Base-by-base conservation (phyloP, 2,797 vertebrate genomes). In the Sphaeramia orbicularis region DNA sequence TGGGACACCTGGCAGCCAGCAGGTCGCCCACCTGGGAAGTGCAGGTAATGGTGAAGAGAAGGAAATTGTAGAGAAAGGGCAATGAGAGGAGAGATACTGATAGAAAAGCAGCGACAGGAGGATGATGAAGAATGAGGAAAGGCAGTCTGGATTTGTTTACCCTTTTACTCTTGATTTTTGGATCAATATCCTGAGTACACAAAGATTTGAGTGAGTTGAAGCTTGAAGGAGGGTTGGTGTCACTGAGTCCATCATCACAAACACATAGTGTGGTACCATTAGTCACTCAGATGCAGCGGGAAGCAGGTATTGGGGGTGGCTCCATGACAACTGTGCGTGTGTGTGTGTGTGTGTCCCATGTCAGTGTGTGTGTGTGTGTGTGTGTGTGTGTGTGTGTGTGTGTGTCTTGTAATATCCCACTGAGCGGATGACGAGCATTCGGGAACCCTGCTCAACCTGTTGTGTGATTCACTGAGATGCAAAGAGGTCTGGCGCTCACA, bases 311-410 rank as follows among this genome's bases (percentile, higher is more conserved):
- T 38, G 81, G 86, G 79, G 90, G 88, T 48, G 90, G 88, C 81
- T 85, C 88, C 91, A 93, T 92, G 88, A 87, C 87, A 87, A 91
- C 90, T 59, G 79, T 74, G 73, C 10, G 6, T 62, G 50, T 58
- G 63, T 47, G 37, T 63, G 9, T 72, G 44, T 45, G 58, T 35
- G 57, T 21, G 38, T 50, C 56, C 67, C 5, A 48, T 59, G 64
- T 63, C 45, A 43, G 18, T 35, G 38, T 37, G 44, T 63, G 43
- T 64, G 19, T 55, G 58, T 61, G 47, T 61, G 45, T 50, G 51
- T 61, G 18, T 48, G 51, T 65, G 40, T 59, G 53, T 36, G 24
- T 41, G 15, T 67, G 54, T 45, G 47, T 56, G 49, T n/a, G 47
- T 55, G 47, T 45, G 52, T 43, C 37, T 48, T 55, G 53, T 35